A percentile compares a stretch with the other conserved stretches of the same genome.
These are phyloP conservation scores for Eucera pruinosa DNA, from an alignment of 2,888 invertebrate species.

Conservation along the genomic window DNA sequence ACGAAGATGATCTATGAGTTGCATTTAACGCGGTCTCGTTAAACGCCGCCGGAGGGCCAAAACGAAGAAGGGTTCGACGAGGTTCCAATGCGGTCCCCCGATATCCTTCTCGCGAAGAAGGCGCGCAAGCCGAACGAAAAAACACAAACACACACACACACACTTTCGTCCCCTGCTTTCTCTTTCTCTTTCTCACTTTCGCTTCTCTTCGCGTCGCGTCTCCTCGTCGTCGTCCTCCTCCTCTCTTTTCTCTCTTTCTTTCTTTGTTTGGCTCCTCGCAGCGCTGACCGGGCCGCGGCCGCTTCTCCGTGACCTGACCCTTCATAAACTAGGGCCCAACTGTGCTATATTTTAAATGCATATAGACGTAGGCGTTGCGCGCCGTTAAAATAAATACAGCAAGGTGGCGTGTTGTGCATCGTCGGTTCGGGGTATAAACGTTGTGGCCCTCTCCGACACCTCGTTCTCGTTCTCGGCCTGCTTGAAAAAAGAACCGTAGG, in stretches of 20 bases:
- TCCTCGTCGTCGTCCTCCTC: slow-evolving; percentile 29
- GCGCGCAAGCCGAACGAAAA: no score
- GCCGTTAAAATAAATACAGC: slow-evolving; percentile 81
- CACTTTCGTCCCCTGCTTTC: slow-evolving; percentile 51
- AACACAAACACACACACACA: no score
- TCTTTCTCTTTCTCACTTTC: background rate
- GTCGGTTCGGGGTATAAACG: slow-evolving; percentile 76
- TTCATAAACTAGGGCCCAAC: slow-evolving; percentile 84
- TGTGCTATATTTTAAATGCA: slow-evolving; percentile 83
- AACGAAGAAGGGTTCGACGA: slow-evolving; percentile 67
- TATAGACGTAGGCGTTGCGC: slow-evolving; percentile 83
- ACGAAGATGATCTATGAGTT: slow-evolving; percentile 82
- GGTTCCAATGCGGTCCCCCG: slow-evolving; percentile 69
- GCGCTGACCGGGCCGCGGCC: slow-evolving; percentile 71
- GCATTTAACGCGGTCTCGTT: slow-evolving; percentile 84
- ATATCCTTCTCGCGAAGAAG: slow-evolving; percentile 52
- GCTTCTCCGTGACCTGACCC: slow-evolving; percentile 83
- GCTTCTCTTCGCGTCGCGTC: slow-evolving; percentile 56
- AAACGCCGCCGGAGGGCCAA: slow-evolving; percentile 78
- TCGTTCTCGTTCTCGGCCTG: slow-evolving; percentile 76
- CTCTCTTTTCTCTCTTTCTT: slow-evolving; percentile 29
- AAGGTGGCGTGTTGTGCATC: slow-evolving; percentile 72
- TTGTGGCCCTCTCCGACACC: slow-evolving; percentile 78
- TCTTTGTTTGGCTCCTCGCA: slow-evolving; percentile 65
- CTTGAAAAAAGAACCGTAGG: slow-evolving; percentile 48